These are phyloP conservation scores for Limnothrissa miodon DNA, from an alignment of 2,113 vertebrate genomes.

Conservation along the genomic window DNA sequence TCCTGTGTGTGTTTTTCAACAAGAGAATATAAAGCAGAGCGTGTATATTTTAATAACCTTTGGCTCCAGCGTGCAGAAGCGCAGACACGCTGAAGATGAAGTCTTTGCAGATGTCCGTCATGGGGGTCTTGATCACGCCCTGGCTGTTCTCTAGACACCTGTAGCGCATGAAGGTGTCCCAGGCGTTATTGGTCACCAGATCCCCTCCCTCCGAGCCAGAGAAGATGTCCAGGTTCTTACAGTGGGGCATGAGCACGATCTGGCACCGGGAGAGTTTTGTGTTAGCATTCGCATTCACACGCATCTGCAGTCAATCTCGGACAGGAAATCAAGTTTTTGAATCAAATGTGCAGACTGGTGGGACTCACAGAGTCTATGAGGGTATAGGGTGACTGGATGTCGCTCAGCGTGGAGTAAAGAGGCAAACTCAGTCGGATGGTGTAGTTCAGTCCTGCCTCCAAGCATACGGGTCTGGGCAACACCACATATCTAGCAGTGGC, in stretches of 20 bases:
- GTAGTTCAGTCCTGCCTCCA: constrained; percentile 91
- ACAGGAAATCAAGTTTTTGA: neutral
- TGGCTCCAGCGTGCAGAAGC: constrained; percentile 82
- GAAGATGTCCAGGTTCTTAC: constrained; percentile 93
- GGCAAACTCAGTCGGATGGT: constrained; percentile 85
- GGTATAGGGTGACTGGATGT: constrained; percentile 85
- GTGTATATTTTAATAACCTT: too few species aligned
- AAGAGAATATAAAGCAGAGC: neutral
- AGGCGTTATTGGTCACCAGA: constrained; percentile 72
- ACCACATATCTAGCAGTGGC: constrained; percentile 75
- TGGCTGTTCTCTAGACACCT: constrained; percentile 93
- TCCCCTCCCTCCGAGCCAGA: constrained; percentile 80
- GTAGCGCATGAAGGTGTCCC: constrained; percentile 94
- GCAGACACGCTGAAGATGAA: constrained; percentile 95
- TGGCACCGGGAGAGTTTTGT: constrained; percentile 44
- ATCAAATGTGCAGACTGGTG: neutral
- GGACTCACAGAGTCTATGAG: constrained; percentile 91
- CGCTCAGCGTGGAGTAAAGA: constrained; percentile 78
- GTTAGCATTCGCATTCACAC: neutral
- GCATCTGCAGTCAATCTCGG: neutral
- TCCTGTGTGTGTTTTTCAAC: neutral
- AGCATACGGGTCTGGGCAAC: constrained; percentile 86
- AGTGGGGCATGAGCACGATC: constrained; percentile 96
- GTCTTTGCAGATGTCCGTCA: constrained; percentile 91
- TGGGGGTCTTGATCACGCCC: constrained; percentile 85